A percentile compares a stretch with the other conserved stretches of the same genome.
Evolutionary conservation across 2,888 invertebrate genomes (phyloP).

Genomic region (Stenodema calcarata): DNA sequence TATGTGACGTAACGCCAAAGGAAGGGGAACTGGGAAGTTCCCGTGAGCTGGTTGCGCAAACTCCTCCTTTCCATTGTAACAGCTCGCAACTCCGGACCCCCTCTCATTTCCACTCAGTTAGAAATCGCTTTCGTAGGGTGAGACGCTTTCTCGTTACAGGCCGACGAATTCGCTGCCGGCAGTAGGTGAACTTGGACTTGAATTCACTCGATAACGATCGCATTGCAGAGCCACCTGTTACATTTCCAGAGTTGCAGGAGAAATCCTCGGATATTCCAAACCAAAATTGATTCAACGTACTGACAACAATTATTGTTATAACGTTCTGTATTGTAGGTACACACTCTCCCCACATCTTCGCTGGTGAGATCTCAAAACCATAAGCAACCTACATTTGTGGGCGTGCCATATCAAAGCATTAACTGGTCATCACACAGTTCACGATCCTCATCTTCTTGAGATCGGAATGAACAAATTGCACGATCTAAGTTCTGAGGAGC

Average conservation of each 20-base stretch:
- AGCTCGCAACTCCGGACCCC: slow-evolving; percentile 2
- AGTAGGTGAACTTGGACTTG: slow-evolving; percentile 2
- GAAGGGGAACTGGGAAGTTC: slow-evolving; percentile 27
- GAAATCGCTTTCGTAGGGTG: slow-evolving; percentile 6
- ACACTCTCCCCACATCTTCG: too few relatives aligned
- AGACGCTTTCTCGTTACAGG: not conserved
- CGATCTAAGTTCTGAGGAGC: not conserved
- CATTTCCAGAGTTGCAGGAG: too few relatives aligned
- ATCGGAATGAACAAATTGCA: not conserved
- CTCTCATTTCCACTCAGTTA: not conserved
- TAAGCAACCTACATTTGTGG: too few relatives aligned
- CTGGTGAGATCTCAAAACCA: too few relatives aligned
- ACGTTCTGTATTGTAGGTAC: too few relatives aligned
- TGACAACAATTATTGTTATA: too few relatives aligned
- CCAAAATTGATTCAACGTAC: too few relatives aligned
- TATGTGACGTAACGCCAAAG: not conserved
- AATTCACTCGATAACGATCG: not conserved
- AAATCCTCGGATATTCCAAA: too few relatives aligned
- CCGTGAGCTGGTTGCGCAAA: slow-evolving; percentile 26
- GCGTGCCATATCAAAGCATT: too few relatives aligned
- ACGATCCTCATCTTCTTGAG: not conserved
- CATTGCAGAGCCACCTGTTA: not conserved
- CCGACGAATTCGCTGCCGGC: not conserved
- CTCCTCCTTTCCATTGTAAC: slow-evolving; percentile 13
- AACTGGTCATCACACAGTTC: too few relatives aligned